Evolutionary conservation across 1,140 invertebrate species (phyloP).

Genomic region (Listronotus oregonensis): DNA sequence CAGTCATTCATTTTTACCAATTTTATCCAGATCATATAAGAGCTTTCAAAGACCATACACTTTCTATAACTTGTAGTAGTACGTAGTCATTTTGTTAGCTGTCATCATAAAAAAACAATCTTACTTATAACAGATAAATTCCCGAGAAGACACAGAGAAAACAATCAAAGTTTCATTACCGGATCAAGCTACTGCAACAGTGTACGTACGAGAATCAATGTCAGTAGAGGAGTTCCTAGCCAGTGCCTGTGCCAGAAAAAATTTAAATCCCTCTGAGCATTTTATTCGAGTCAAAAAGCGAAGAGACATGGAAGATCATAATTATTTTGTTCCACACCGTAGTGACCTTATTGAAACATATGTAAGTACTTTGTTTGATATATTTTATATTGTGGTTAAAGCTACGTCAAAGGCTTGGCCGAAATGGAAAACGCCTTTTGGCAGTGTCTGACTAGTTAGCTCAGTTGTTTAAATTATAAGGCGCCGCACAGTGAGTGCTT

Average conservation of each 20-base stretch:
- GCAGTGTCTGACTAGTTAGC: too few species aligned
- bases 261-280: conserved; percentile 91
- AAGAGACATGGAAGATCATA: conserved; percentile 92
- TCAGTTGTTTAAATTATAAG: too few species aligned
- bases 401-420: too few species aligned
- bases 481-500: too few species aligned
- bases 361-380: conserved; percentile 68
- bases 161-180: conserved; percentile 87
- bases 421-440: too few species aligned
- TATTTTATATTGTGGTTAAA: too few species aligned
- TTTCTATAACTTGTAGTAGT: too few species aligned
- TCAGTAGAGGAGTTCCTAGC: conserved; percentile 94
- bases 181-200: conserved; percentile 77
- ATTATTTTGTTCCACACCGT: conserved; percentile 92
- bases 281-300: conserved; percentile 94
- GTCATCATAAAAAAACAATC: too few species aligned
- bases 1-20: too few species aligned
- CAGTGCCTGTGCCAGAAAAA: conserved; percentile 86
- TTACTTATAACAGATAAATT: conserved; percentile 66
- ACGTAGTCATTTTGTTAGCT: too few species aligned
- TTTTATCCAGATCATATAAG: too few species aligned
- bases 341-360: conserved; percentile 93
- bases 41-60: too few species aligned
- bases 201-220: conserved; percentile 87
- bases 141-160: conserved; percentile 82